Base-by-base conservation (phyloP, 2,888 invertebrate genomes). In the Latrodectus hesperus region DNA sequence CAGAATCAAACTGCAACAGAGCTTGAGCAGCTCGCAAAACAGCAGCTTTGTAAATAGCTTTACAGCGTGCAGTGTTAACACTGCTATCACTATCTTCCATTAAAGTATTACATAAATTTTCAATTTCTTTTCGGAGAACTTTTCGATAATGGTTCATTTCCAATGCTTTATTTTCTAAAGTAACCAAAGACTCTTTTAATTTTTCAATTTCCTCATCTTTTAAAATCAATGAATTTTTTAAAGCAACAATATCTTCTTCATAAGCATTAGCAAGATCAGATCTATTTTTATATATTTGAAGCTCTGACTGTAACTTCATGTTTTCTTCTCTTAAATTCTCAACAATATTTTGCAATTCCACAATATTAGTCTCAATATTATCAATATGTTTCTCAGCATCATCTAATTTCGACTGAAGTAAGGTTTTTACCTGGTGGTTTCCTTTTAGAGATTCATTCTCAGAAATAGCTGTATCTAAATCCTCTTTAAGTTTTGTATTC, bases 61-160 rank as follows among this genome's bases (percentile, higher is more conserved):
- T 76, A 14, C 86, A 73, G 16, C n/a, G 77, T n/a, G 70, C 65
- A 8, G 38, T 22, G 49, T n/a, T 77, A 53, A 72, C 67, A 22
- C 49, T 70, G 6, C 16, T 53, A 11, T 81, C 86, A 11, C 53
- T 17, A 14, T 72, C 76, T 77, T 81, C 86, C 16, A 76, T 22
- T 6, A 87, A 49, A 11, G 65, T 51, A 49, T 81, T 65, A 49
- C 86, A 87, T n/a, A 87, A 60, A 53, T 87, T 77, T 60, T 77
- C 77, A 26, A 87, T 77, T 51, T 81, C 86, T 38, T 82, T 38
- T 9, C 79, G 76, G n/a, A 87, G 64, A 14, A 68, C 17, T 14
- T 67, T 87, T 53, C 86, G 70, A 67, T 87, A 80, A 49, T 77
- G 53, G n/a, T 71, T 87, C 77, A 87, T 82, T 60, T 87, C 81